A percentile compares a stretch with the other conserved stretches of the same genome.
Conservation (phyloP, 2,888 invertebrate genomes). For the Eristalinus aeneus region DNA sequence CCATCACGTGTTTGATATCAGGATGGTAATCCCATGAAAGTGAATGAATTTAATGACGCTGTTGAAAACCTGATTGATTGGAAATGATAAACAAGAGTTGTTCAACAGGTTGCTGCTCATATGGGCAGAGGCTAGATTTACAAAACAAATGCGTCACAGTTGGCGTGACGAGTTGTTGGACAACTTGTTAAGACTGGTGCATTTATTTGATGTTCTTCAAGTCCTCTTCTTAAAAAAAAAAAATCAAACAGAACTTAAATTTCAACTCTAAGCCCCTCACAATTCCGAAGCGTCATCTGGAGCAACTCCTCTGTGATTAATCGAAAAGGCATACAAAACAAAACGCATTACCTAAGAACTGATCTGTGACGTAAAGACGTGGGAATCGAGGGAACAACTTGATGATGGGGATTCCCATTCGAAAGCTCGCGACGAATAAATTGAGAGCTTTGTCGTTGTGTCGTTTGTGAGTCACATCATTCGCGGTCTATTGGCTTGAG, state of each 20-base stretch:
- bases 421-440: background rate
- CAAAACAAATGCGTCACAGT: background rate
- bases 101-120: background rate
- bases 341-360: background rate
- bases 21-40: no score
- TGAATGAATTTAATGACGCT: no score
- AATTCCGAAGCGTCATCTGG: background rate
- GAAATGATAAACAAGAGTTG: background rate
- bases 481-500: background rate
- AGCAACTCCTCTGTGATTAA: background rate
- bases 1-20: no score
- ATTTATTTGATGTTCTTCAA: background rate
- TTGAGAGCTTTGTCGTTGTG: background rate
- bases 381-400: background rate
- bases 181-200: background rate
- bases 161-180: background rate
- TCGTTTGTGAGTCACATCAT: background rate
- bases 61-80: no score
- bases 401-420: background rate
- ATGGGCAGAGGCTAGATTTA: background rate
- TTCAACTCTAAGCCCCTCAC: background rate
- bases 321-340: background rate
- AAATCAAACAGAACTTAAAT: background rate
- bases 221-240: background rate
- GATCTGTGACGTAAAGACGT: background rate